Percentiles rank a stretch among this genome's conserved stretches.
Conservation (phyloP, 2,888 invertebrate species). For the Eupithecia subumbrata region DNA sequence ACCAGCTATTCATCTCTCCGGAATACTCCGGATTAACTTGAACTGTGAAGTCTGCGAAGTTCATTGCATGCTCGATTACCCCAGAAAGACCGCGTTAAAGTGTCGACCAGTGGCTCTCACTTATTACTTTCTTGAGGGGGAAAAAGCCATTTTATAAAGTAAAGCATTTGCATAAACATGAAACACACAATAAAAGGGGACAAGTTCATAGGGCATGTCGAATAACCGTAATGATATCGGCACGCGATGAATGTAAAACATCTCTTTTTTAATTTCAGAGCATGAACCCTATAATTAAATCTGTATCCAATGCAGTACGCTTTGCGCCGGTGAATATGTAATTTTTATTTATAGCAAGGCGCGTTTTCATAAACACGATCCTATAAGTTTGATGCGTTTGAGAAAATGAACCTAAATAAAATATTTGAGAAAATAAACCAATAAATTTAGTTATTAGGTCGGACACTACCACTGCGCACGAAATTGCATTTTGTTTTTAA, state of each 20-base stretch:
- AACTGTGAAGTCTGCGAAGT: slow-evolving; percentile 49
- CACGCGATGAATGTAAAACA: slow-evolving; percentile 23
- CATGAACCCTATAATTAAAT: slow-evolving; percentile 50
- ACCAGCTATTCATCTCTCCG: slow-evolving; percentile 33
- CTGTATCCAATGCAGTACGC: slow-evolving; percentile 45
- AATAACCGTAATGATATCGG: slow-evolving; percentile 27
- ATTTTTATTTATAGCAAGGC: neutral
- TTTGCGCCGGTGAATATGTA: slow-evolving; percentile 44
- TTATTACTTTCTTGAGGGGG: slow-evolving; percentile 18
- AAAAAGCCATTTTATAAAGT: slow-evolving; percentile 13
- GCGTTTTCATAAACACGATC: neutral
- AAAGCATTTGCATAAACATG: slow-evolving; percentile 28
- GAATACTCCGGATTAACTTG: slow-evolving; percentile 38
- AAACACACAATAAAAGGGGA: slow-evolving; percentile 22
- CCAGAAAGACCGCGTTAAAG: slow-evolving; percentile 45
- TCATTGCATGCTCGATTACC: slow-evolving; percentile 59
- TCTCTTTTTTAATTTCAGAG: slow-evolving; percentile 21
- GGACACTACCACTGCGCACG: slow-evolving; percentile 53
- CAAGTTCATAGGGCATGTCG: slow-evolving; percentile 24
- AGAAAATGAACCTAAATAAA: neutral
- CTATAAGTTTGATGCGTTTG: neutral
- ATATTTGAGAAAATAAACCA: neutral
- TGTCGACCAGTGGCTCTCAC: slow-evolving; percentile 29
- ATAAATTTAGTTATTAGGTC: slow-evolving; percentile 49
- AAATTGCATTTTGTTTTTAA: slow-evolving; percentile 81